Base-by-base conservation (phyloP, 2,113 vertebrate genomes). In the Hyaena hyaena region DNA sequence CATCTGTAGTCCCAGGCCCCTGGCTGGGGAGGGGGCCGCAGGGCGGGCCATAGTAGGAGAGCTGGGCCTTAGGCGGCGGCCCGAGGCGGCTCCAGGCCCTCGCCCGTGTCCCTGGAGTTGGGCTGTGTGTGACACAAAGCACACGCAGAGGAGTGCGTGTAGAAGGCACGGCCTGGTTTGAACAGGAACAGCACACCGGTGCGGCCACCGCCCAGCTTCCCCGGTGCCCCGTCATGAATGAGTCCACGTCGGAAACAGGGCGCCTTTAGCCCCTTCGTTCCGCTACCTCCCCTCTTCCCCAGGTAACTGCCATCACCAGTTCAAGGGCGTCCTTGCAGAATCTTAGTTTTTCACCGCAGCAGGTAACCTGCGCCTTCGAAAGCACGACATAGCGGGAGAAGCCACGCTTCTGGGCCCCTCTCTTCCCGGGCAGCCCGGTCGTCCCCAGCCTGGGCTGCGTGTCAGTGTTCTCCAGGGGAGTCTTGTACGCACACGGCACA, bases 401-500 rank as follows among this genome's bases (percentile, higher is more conserved):
- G 39, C 10, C 0, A 0, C 28, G 15, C 26, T 92, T 12, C 88
- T 48, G 31, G 33, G 48, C 23, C 3, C 31, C 9, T n/a, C 35
- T n/a, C 23, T 81, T 71, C 84, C 50, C 7, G 5, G 6, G 24
- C 9, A 28, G 26, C 71, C 35, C 4, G 1, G 31, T 28, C 6
- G 10, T 31, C 71, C 31, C 23, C 8, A 6, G 35, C 19, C 7
- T 5, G 3, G 8, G 11, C n/a, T 12, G 15, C 16, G 1, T 21
- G 7, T 5, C 23, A 15, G 28, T 19, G 0, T 66, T 35, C 73
- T 33, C 24, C 14, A 1, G n/a, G 26, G 10, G 4, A 1, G 5
- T 48, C 55, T 12, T 7, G 1, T 53, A 23, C 10, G 1, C 0
- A 5, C 35, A 0, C 31, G 11, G n/a, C 3, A 1, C 2, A 2